Percentiles rank a stretch among this genome's conserved stretches.
Evolutionary conservation across 2,797 vertebrate species (phyloP).

Genomic region (Coreius guichenoti): DNA sequence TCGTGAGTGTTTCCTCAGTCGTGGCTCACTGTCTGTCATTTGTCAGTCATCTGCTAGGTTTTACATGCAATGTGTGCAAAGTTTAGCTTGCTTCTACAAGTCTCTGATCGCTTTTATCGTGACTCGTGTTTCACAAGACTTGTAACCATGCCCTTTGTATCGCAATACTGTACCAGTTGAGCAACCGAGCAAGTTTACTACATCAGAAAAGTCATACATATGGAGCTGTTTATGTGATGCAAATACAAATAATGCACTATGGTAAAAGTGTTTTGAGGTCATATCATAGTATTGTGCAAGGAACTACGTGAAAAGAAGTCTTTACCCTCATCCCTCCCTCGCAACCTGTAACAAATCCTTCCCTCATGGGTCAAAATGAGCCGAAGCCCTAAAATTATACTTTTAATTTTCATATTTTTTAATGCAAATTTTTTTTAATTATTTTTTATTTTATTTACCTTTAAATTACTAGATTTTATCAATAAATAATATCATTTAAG

Average conservation of each 20-base stretch:
- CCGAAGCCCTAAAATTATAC: too few species aligned
- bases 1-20: conserved; percentile 4
- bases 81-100: not conserved
- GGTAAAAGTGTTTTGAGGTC: not conserved
- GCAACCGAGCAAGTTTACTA: not conserved
- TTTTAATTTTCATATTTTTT: too few species aligned
- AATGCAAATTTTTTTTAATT: too few species aligned
- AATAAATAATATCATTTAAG: too few species aligned
- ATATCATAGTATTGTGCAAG: too few species aligned
- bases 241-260: not conserved
- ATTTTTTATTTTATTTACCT: too few species aligned
- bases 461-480: too few species aligned
- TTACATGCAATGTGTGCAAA: not conserved
- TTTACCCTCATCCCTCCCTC: too few species aligned
- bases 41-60: not conserved
- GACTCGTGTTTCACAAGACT: not conserved
- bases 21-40: not conserved
- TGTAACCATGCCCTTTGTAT: not conserved
- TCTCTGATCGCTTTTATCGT: not conserved
- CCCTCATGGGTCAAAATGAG: too few species aligned
- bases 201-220: not conserved
- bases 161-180: not conserved
- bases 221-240: not conserved
- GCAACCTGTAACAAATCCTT: too few species aligned
- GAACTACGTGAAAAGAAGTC: too few species aligned